Conservation (phyloP, 2,888 invertebrate genomes). For the Agonopterix subpropinquella region DNA sequence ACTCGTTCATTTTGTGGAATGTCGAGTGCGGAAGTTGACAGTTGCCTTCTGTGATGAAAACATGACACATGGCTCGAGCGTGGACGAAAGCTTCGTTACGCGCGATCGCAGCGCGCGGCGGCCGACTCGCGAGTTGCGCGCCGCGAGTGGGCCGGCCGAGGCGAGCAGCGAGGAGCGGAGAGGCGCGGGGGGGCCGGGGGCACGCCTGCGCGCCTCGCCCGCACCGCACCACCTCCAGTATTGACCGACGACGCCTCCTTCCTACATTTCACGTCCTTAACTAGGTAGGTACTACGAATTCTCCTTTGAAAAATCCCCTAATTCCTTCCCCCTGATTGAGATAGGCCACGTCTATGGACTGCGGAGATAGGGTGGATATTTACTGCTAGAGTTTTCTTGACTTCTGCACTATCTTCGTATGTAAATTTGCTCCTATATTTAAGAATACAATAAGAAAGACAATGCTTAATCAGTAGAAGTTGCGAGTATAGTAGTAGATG, state of each 20-base stretch:
- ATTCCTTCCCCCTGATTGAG: slow-evolving; percentile 57
- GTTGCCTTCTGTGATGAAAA: slow-evolving; percentile 61
- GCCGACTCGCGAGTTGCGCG: slow-evolving; percentile 68
- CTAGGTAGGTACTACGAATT: slow-evolving; percentile 65
- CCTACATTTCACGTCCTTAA: slow-evolving; percentile 73
- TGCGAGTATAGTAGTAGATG: too few species aligned
- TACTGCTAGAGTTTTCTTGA: slow-evolving; percentile 16
- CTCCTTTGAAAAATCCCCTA: slow-evolving; percentile 69
- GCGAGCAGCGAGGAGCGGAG: slow-evolving; percentile 31
- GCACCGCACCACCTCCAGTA: slow-evolving; percentile 71
- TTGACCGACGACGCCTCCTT: slow-evolving; percentile 75
- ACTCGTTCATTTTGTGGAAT: slow-evolving; percentile 49
- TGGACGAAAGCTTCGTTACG: slow-evolving; percentile 45
- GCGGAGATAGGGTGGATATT: slow-evolving; percentile 29
- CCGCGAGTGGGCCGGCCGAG: slow-evolving; percentile 45
- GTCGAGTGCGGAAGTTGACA: slow-evolving; percentile 39
- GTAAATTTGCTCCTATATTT: too few species aligned
- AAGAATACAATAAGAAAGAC: too few species aligned
- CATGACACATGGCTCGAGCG: slow-evolving; percentile 67
- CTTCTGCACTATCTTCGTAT: slow-evolving; percentile 1
- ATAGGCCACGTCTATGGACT: slow-evolving; percentile 54
- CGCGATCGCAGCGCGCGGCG: slow-evolving; percentile 70
- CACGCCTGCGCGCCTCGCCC: slow-evolving; percentile 46
- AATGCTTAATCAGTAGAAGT: too few species aligned
- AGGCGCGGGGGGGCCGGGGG: slow-evolving; percentile 54